phyloP scores from a whole-genome alignment of 2,888 invertebrate genomes.

The Tetragonisca angustula region DNA sequence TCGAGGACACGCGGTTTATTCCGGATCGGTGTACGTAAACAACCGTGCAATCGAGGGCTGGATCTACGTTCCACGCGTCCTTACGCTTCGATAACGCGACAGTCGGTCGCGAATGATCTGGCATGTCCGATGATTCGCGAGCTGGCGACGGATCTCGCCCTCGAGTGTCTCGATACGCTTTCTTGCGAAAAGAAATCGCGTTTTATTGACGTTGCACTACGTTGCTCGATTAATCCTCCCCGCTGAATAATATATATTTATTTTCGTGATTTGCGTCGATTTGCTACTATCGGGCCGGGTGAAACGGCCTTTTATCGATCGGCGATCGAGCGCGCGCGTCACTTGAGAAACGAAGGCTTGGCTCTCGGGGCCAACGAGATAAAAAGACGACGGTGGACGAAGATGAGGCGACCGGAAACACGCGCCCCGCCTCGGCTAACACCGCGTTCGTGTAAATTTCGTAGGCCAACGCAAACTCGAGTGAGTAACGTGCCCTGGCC shows the following conservation, averaged over 20 bases:
- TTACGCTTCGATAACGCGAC: not conserved
- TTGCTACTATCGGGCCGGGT: constrained; percentile 48
- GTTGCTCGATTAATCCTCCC: constrained; percentile 43
- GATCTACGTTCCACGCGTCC: not conserved
- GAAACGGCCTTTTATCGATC: constrained; percentile 68
- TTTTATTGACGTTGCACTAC: constrained; percentile 42
- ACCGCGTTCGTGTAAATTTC: constrained; percentile 63
- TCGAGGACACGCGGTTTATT: not conserved
- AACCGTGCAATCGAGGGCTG: not conserved
- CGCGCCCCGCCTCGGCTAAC: constrained; percentile 61
- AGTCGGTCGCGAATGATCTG: not conserved
- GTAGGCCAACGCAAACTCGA: constrained; percentile 59
- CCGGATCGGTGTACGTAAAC: not conserved
- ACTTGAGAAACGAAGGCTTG: constrained; percentile 82
- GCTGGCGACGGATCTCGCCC: not conserved
- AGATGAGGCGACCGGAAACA: constrained; percentile 74
- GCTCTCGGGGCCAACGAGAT: constrained; percentile 67
- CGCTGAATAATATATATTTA: constrained; percentile 67
- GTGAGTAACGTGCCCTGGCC: constrained; percentile 42
- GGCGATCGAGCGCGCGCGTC: constrained; percentile 71
- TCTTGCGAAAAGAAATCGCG: constrained; percentile 21
- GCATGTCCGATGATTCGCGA: not conserved
- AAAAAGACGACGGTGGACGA: constrained; percentile 58
- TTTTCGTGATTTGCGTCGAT: constrained; percentile 51
- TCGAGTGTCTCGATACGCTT: not conserved